phyloP scores from a whole-genome alignment of 2,888 invertebrate genomes.

The Iselma pallidipennis region DNA sequence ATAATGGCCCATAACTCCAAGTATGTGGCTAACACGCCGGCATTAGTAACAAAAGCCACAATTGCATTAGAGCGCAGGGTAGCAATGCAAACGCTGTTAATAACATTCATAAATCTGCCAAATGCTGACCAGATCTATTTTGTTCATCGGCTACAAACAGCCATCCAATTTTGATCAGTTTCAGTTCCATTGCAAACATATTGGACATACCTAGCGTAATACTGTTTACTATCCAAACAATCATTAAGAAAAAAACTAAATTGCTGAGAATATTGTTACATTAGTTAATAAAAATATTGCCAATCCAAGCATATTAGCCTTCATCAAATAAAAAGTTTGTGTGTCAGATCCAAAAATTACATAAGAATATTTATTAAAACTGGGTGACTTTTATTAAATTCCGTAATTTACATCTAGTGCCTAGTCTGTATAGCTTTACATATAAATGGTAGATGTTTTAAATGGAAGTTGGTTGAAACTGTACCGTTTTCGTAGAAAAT shows the following conservation, averaged over 20 bases:
- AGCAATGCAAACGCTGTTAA: conserved; percentile 45
- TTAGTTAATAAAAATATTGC: neutral
- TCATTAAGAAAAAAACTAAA: neutral
- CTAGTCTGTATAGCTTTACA: conserved; percentile 15
- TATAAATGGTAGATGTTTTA: conserved; percentile 14
- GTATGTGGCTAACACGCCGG: conserved; percentile 41
- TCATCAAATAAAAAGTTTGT: conserved; percentile 2
- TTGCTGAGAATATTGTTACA: no score
- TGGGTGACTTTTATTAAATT: conserved; percentile 22
- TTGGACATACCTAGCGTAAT: neutral
- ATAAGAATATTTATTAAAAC: conserved; percentile 17
- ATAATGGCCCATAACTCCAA: conserved; percentile 44
- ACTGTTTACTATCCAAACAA: neutral
- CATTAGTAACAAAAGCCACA: conserved; percentile 47
- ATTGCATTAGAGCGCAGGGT: conserved; percentile 42
- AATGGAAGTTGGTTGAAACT: neutral
- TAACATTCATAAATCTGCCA: conserved; percentile 47
- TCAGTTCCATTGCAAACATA: neutral
- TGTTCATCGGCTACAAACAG: conserved; percentile 23
- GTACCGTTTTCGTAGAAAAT: neutral
- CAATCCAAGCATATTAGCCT: neutral
- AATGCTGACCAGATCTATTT: conserved; percentile 44
- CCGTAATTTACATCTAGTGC: conserved; percentile 23
- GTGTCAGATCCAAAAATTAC: conserved; percentile 7
- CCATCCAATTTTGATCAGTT: conserved; percentile 18